Evolutionary conservation across 1,140 invertebrate species (phyloP).

Genomic region (Probaryconus sp.): DNA sequence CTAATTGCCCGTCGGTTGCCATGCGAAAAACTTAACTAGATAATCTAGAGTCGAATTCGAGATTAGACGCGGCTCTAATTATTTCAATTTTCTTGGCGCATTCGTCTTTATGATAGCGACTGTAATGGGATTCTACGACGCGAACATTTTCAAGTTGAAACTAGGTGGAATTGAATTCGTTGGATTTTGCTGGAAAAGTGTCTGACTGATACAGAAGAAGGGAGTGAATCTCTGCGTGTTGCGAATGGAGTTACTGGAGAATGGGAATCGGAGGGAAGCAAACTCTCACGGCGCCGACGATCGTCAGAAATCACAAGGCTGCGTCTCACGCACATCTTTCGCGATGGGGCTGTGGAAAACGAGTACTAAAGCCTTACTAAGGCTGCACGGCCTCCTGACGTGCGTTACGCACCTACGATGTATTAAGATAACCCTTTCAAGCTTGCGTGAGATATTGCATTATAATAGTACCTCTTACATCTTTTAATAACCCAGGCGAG

Average conservation of each 20-base stretch:
- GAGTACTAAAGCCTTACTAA: slow-evolving; percentile 46
- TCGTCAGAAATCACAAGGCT: slow-evolving; percentile 51
- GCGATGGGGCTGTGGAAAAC: slow-evolving; percentile 46
- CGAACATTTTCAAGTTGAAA: slow-evolving; percentile 16
- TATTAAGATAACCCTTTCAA: slow-evolving; percentile 54
- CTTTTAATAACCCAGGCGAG: slow-evolving; percentile 19
- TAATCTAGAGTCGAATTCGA: slow-evolving; percentile 2
- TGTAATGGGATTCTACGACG: slow-evolving; percentile 8
- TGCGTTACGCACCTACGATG: slow-evolving; percentile 54
- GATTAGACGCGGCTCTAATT: slow-evolving; percentile 30
- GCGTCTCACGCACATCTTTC: slow-evolving; percentile 56
- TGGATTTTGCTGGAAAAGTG: slow-evolving; percentile 25
- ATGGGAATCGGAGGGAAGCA: slow-evolving; percentile 47
- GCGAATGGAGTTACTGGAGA: slow-evolving; percentile 18
- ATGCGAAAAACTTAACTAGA: slow-evolving; percentile 22
- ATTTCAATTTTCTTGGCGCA: slow-evolving; percentile 22
- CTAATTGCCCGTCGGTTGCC: slow-evolving; percentile 1
- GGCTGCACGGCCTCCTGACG: slow-evolving; percentile 42
- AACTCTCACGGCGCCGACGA: slow-evolving; percentile 48
- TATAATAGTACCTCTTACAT: slow-evolving; percentile 44
- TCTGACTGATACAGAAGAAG: slow-evolving; percentile 22
- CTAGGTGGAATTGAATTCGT: slow-evolving; percentile 29
- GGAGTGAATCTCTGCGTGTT: slow-evolving; percentile 42
- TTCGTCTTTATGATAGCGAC: slow-evolving; percentile 14
- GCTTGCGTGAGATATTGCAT: slow-evolving; percentile 51